Percentiles rank a stretch among this genome's conserved stretches.
Evolutionary conservation across 2,888 invertebrate genomes (phyloP).

Genomic region (Dolomedes plantarius): DNA sequence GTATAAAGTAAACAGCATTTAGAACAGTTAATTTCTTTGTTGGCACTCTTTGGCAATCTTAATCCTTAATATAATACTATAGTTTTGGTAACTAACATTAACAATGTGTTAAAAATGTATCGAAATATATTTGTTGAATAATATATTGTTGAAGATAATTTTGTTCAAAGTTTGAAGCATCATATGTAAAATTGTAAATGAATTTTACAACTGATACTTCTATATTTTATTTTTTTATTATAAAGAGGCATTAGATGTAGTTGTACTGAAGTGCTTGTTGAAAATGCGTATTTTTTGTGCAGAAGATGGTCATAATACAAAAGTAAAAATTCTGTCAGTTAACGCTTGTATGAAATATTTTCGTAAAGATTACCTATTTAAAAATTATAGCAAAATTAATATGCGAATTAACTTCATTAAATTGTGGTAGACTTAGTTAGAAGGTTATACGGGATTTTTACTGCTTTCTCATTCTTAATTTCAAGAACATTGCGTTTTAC

Average conservation of each 20-base stretch:
- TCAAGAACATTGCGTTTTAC: too few relatives aligned
- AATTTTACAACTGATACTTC: constrained; percentile 2
- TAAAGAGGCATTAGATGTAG: neutral
- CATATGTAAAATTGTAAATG: neutral
- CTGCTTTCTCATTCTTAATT: too few relatives aligned
- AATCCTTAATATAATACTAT: neutral
- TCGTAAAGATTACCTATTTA: neutral
- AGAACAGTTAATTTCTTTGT: neutral
- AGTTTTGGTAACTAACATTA: neutral
- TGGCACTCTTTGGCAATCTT: neutral
- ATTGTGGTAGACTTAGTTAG: neutral
- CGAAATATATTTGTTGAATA: neutral
- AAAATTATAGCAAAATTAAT: neutral
- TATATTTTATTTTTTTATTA: constrained; percentile 10
- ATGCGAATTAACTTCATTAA: too few relatives aligned
- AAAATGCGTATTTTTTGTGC: constrained; percentile 3
- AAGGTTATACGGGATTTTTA: too few relatives aligned
- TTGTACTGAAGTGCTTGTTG: neutral
- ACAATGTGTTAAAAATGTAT: neutral
- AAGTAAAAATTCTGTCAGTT: neutral
- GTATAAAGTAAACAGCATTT: neutral
- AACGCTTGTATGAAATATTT: neutral
- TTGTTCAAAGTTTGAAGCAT: neutral
- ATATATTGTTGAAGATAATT: constrained; percentile 6
- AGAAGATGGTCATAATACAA: neutral